These are phyloP conservation scores for Eptesicus fuscus DNA, from an alignment of 2,113 vertebrate genomes.

Conservation along the genomic window DNA sequence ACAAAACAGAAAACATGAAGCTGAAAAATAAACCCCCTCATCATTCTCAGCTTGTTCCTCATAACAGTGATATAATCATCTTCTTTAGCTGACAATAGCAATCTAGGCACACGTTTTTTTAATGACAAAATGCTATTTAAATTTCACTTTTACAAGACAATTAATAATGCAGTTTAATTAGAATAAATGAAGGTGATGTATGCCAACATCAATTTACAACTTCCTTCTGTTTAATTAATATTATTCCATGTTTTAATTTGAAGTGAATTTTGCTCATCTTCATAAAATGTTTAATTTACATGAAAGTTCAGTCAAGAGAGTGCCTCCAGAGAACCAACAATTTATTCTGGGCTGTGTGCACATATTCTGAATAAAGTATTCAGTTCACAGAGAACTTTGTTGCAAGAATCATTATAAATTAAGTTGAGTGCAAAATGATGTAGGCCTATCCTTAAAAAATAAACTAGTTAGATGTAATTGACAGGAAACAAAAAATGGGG, in stretches of 20 bases:
- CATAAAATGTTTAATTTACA: constrained; percentile 77
- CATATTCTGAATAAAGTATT: constrained; percentile 20
- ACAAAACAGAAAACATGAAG: not conserved
- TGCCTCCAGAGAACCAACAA: constrained; percentile 50
- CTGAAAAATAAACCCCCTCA: not conserved
- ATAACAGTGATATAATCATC: constrained; percentile 44
- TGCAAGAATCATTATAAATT: not conserved
- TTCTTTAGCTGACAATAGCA: constrained; percentile 46
- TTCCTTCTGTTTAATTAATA: constrained; percentile 78
- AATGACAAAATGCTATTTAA: constrained; percentile 60
- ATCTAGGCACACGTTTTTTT: constrained; percentile 29
- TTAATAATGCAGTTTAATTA: constrained; percentile 71
- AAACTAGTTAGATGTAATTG: not conserved
- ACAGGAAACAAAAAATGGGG: not conserved
- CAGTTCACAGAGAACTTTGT: not conserved
- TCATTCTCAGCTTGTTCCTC: constrained; percentile 51
- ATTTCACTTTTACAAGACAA: constrained; percentile 63
- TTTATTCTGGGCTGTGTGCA: constrained; percentile 50
- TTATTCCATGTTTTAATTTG: constrained; percentile 77
- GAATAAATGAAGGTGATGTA: constrained; percentile 72
- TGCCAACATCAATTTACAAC: constrained; percentile 75
- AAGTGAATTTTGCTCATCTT: constrained; percentile 70
- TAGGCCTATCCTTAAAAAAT: not conserved
- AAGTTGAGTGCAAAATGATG: not conserved
- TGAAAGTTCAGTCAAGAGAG: constrained; percentile 72